Conservation (phyloP, 2,888 invertebrate species). For the Willowsia nigromaculata region DNA sequence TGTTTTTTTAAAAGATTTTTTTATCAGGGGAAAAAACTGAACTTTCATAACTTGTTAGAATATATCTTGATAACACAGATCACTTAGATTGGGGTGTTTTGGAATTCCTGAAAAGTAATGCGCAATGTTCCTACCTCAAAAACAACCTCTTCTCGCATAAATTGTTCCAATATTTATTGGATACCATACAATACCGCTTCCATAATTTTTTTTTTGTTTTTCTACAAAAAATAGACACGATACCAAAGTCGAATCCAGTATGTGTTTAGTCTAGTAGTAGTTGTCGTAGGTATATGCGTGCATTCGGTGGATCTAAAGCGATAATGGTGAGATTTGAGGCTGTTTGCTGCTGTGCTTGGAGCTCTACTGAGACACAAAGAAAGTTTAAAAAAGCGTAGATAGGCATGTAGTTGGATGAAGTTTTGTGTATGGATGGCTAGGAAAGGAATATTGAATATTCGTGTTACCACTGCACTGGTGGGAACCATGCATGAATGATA, state of each 20-base stretch:
- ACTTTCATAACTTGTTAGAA: background rate
- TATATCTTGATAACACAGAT: no score
- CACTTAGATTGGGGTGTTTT: background rate
- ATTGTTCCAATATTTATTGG: background rate
- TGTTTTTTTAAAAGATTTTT: background rate
- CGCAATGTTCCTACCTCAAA: background rate
- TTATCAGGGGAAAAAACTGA: background rate
- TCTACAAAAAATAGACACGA: no score
- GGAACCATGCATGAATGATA: conserved; percentile 35
- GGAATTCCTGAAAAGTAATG: background rate
- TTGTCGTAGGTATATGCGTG: background rate
- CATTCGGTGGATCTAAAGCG: background rate
- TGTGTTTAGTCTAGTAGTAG: background rate
- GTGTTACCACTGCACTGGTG: background rate
- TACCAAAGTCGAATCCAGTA: no score
- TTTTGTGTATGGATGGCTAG: background rate
- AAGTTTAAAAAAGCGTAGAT: conserved; percentile 36
- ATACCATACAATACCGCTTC: background rate
- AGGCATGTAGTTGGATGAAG: background rate
- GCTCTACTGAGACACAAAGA: conserved; percentile 47
- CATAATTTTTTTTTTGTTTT: background rate
- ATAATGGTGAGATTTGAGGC: background rate
- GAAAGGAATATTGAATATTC: background rate
- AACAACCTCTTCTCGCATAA: background rate
- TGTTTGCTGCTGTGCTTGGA: background rate